A percentile compares a stretch with the other conserved stretches of the same genome.
Evolutionary conservation across 2,797 vertebrate genomes (phyloP).

Genomic region (Lacerta viridis): DNA sequence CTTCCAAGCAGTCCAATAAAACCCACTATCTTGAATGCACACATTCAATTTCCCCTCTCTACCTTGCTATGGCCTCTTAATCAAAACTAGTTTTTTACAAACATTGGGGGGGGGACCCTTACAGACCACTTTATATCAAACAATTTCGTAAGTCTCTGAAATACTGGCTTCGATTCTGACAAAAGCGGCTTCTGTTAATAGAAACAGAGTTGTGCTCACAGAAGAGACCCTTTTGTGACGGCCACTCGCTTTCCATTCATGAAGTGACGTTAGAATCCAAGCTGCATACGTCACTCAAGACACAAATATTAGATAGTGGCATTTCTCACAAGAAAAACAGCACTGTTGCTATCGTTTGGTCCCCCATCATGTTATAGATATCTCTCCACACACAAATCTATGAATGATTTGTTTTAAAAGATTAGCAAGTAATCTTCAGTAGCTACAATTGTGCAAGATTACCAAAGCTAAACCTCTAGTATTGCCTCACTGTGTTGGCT

Average conservation of each 20-base stretch:
- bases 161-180: not conserved
- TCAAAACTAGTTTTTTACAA: no score
- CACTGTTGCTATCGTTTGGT: no score
- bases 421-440: slow-evolving; percentile 29
- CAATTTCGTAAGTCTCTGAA: not conserved
- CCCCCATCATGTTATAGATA: no score
- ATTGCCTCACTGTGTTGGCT: not conserved
- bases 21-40: not conserved
- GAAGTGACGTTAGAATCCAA: not conserved
- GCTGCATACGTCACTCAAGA: not conserved
- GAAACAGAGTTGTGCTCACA: not conserved
- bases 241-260: not conserved
- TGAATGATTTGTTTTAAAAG: slow-evolving; percentile 3
- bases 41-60: rapidly evolving
- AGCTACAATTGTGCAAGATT: slow-evolving; percentile 16
- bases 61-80: not conserved
- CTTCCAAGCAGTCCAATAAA: not conserved
- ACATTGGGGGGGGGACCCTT: no score
- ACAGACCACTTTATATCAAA: no score
- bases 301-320: not conserved
- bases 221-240: not conserved
- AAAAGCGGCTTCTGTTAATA: not conserved
- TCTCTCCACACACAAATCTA: no score
- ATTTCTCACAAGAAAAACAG: not conserved
- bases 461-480: not conserved